Evolutionary conservation across 2,888 invertebrate genomes (phyloP).

Genomic region (Automeris io): DNA sequence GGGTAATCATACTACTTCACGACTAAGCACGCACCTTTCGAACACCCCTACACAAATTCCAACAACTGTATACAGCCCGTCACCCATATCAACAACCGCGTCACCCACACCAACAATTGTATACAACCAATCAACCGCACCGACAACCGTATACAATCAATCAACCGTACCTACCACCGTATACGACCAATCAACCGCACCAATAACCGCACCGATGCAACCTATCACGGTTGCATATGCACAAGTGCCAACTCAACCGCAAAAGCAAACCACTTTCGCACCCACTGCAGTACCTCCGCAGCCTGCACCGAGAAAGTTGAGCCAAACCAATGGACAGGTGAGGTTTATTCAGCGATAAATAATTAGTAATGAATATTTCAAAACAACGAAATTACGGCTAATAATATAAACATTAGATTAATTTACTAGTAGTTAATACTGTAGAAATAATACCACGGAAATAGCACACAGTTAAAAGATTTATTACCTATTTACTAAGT

Average conservation of each 20-base stretch:
- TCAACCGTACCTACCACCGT: constrained; percentile 3
- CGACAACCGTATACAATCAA: constrained; percentile 12
- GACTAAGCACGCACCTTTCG: constrained; percentile 21
- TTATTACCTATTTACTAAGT: neutral
- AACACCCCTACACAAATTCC: too few species aligned
- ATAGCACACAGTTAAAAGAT: neutral
- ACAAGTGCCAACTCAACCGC: constrained; percentile 8
- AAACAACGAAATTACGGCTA: too few species aligned
- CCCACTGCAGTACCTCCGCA: constrained; percentile 44
- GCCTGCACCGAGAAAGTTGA: constrained; percentile 68
- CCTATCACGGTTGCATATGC: constrained; percentile 8
- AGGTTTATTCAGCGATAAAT: too few species aligned
- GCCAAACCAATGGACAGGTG: constrained; percentile 66
- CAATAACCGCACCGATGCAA: constrained; percentile 19
- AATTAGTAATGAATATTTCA: too few species aligned
- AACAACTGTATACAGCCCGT: too few species aligned
- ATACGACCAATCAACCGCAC: constrained; percentile 13
- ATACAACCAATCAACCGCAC: constrained; percentile 11
- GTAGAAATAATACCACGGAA: neutral
- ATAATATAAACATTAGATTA: too few species aligned
- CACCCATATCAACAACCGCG: too few species aligned
- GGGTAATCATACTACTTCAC: constrained; percentile 14
- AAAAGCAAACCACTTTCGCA: constrained; percentile 34
- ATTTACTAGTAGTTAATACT: neutral
- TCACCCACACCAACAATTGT: constrained; percentile 21